Evolutionary conservation across 2,888 invertebrate species (phyloP), one percentile per base, ranked within the genome.

Genomic region (Zaprionus lineosus): DNA sequence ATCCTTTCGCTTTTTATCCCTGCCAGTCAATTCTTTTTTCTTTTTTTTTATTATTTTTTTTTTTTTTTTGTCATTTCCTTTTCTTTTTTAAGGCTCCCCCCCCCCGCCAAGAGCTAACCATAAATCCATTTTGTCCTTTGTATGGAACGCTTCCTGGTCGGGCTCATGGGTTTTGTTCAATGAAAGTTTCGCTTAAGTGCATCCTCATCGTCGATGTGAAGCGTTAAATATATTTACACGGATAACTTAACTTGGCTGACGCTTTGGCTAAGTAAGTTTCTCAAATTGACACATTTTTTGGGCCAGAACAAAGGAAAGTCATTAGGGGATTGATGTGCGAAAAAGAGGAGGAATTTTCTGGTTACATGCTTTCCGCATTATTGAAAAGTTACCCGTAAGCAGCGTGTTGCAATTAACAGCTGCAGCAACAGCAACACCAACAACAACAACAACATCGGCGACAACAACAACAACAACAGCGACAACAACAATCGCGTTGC

Each of bases 371-470:
- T 76, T 74, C 68, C 63, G 65, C 74, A 69, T 81, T 84, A 79
- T 82, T 79, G 84, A 72, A 72, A 84, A 84, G 71, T 84, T 79
- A 74, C 52, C 56, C 68, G 75, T 75, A 53, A 60, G 83, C 59
- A 61, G 57, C 47, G 51, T n/a, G n/a, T 36, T 66, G 77, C 74
- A 81, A 83, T 83, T 83, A 83, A 83, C 61, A 55, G 16, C 46
- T 33, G 28, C 52, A 31, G 21, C 41, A 43, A 26, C 37, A 58
- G 31, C 51, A 46, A 18, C 43, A 52, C 14, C 55, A 47, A 8
- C 12, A 41, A 21, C 29, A 43, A 9, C 37, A 26, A 4, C 26
- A 19, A 28, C 39, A 51, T 9, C 14, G 19, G 26, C 34, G 15
- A 28, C 39, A 51, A 12, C 16, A 24, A 29, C 36, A 40, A 16